Evolutionary conservation across 2,113 vertebrate genomes (phyloP).

Genomic region (Balaenoptera acutorostrata): DNA sequence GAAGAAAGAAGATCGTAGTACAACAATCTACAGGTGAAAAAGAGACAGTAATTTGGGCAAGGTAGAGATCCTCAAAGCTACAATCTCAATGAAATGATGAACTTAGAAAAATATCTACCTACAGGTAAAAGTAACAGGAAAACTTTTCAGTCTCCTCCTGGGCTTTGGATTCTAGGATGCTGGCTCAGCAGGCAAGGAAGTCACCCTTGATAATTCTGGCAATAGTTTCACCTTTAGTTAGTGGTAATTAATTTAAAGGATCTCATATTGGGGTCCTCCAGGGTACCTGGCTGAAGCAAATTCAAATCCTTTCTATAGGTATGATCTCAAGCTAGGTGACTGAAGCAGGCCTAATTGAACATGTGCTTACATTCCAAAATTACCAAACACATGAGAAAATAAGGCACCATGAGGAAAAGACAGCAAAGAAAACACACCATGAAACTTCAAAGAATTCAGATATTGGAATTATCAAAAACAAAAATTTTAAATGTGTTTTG

Average conservation of each 20-base stretch:
- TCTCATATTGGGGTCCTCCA: not conserved
- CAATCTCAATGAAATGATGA: not conserved
- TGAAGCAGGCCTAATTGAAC: not conserved
- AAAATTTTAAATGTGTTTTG: not conserved
- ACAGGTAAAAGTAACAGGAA: not conserved
- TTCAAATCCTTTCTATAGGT: not conserved
- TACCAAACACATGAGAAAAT: not conserved
- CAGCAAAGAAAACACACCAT: not conserved
- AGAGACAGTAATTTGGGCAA: not conserved
- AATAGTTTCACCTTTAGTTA: not conserved
- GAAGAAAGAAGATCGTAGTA: not conserved
- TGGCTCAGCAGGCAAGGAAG: not conserved
- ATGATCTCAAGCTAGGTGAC: not conserved
- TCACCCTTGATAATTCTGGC: not conserved
- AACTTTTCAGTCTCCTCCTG: not conserved
- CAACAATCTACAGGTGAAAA: not conserved
- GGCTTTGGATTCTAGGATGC: not conserved
- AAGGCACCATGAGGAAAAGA: not conserved
- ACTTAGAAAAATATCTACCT: not conserved
- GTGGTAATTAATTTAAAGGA: not conserved
- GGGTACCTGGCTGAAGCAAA: not conserved
- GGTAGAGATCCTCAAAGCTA: not conserved
- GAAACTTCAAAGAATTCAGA: not conserved
- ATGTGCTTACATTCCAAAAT: not conserved
- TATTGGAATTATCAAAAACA: not conserved